Evolutionary conservation across 2,888 invertebrate species (phyloP).

Genomic region (Catocala sponsa): DNA sequence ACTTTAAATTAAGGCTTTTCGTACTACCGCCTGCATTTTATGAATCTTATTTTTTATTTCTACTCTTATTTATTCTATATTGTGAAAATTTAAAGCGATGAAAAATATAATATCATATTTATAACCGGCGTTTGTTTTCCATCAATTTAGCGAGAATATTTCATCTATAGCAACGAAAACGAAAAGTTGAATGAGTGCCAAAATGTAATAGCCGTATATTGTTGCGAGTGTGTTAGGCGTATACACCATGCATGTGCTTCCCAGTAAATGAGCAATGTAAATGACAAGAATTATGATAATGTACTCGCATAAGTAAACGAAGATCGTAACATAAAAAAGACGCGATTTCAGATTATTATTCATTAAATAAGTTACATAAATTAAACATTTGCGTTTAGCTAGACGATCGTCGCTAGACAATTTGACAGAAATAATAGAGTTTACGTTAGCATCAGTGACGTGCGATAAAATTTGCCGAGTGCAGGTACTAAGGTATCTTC

Average conservation of each 20-base stretch:
- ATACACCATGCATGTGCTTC: slow-evolving; percentile 39
- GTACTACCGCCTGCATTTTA: slow-evolving; percentile 39
- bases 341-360: background rate
- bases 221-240: slow-evolving; percentile 37
- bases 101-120: slow-evolving; percentile 5
- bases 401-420: too few species aligned
- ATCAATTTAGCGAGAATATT: slow-evolving; percentile 17
- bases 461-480: slow-evolving; percentile 59
- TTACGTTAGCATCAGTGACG: slow-evolving; percentile 30
- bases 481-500: slow-evolving; percentile 55
- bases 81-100: background rate
- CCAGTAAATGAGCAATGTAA: slow-evolving; percentile 31
- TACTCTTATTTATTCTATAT: slow-evolving; percentile 3
- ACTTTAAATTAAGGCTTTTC: slow-evolving; percentile 58
- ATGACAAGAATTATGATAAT: slow-evolving; percentile 16
- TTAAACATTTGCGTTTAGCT: too few species aligned
- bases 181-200: slow-evolving; percentile 62
- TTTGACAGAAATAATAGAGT: too few species aligned
- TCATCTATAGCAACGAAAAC: slow-evolving; percentile 21
- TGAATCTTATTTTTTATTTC: slow-evolving; percentile 26
- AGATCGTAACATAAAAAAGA: slow-evolving; percentile 17
- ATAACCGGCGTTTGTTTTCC: slow-evolving; percentile 5
- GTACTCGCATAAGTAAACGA: slow-evolving; percentile 12
- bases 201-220: slow-evolving; percentile 47
- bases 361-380: too few species aligned